A percentile compares a stretch with the other conserved stretches of the same genome.
These are phyloP conservation scores for Chloroceryle aenea DNA, from an alignment of 2,113 vertebrate species.

Conservation along the genomic window DNA sequence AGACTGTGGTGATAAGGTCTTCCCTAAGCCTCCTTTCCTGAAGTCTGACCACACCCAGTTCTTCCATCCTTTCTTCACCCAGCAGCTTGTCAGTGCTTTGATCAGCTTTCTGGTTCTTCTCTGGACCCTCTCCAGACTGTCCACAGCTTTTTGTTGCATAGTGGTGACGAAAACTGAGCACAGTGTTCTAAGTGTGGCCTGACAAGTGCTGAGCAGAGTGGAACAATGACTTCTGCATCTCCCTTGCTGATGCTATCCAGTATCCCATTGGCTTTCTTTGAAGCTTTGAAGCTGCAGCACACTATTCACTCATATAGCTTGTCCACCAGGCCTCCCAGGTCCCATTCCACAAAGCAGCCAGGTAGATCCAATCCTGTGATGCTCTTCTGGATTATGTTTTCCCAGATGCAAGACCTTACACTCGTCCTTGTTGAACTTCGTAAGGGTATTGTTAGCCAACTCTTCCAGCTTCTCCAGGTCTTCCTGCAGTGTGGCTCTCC, in stretches of 20 bases:
- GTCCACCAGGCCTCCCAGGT: neutral
- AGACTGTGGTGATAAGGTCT: neutral
- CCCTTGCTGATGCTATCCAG: neutral
- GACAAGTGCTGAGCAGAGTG: neutral
- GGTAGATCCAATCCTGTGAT: neutral
- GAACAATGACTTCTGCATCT: neutral
- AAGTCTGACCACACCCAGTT: neutral
- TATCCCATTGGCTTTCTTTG: too few relatives aligned
- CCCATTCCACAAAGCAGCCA: too few relatives aligned
- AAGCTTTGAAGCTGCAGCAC: too few relatives aligned
- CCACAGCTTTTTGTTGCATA: neutral
- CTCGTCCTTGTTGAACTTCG: neutral
- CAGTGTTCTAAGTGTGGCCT: neutral
- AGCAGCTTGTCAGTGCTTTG: neutral
- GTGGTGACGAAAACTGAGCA: neutral
- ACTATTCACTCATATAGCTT: neutral
- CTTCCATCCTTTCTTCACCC: too few relatives aligned
- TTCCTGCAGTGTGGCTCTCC: neutral
- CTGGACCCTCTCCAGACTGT: neutral
- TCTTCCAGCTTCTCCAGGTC: neutral
- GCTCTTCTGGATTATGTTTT: neutral
- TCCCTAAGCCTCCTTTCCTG: neutral
- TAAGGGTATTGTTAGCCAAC: neutral
- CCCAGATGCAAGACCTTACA: neutral
- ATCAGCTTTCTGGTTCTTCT: neutral